Evolutionary conservation across 1,140 invertebrate species (phyloP), one percentile per base, ranked within the genome.

Genomic region (Bradynema listronoti): DNA sequence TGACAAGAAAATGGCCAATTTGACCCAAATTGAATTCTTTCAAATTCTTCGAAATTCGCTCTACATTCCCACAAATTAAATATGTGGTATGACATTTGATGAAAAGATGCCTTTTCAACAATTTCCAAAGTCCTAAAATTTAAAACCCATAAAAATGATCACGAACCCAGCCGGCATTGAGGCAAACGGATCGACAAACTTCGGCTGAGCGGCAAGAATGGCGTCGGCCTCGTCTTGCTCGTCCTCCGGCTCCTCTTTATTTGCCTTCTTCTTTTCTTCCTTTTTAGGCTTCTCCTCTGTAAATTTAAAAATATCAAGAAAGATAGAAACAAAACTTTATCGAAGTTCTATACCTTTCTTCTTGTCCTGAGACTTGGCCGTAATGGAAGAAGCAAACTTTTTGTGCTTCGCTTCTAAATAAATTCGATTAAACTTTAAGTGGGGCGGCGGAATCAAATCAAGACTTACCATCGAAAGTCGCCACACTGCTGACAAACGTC

Each of bases 101-200:
- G n/a, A n/a, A n/a, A n/a, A 50, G 24, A 50, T n/a, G n/a, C n/a
- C n/a, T n/a, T n/a, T n/a, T n/a, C n/a, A n/a, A n/a, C n/a, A n/a
- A n/a, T n/a, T n/a, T n/a, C n/a, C n/a, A n/a, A n/a, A n/a, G n/a
- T n/a, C n/a, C n/a, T n/a, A n/a, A n/a, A n/a, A n/a, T n/a, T n/a
- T n/a, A n/a, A n/a, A n/a, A n/a, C n/a, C n/a, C n/a, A n/a, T n/a
- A n/a, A n/a, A n/a, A n/a, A n/a, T n/a, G n/a, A n/a, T n/a, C n/a
- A 39, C 19, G 16, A 2, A 55, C 87, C 86, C 88, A 83, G 91
- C 87, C 61, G 89, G 90, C 78, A 94, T 81, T 1, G 82, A 78
- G 78, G 89, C 87, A 77, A 96, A 92, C 29, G 93, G 93, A 83
- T 96, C 90, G 77, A 87, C 90, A 9, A 85, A 84, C 80, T 90